Evolutionary conservation across 2,797 vertebrate species (phyloP), one percentile per base, ranked within the genome.

Genomic region (Decapterus maruadsi): DNA sequence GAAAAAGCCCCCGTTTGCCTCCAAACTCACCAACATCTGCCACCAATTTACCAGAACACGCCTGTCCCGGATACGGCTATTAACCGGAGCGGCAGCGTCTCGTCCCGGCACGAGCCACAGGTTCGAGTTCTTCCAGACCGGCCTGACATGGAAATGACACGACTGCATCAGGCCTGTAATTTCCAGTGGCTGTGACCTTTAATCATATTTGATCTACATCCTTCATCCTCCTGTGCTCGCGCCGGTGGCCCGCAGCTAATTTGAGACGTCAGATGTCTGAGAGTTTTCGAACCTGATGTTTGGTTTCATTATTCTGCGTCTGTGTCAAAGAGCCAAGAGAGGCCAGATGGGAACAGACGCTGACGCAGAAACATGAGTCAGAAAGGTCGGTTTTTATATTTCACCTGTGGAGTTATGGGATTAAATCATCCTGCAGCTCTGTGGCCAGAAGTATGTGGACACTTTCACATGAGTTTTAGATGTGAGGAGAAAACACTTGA

Each of bases 191-290:
- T 73, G 61, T n/a, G 72, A 84, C 85, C 85, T 87, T 80, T 89
- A 87, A 91, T 90, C 87, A 88, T 14, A 75, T 84, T 65, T 63
- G 67, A 90, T 89, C 85, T 86, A 79, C 79, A 54, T 80, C 77
- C 81, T 78, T 77, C 29, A 38, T 48, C 40, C 73, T 46, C 8
- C 26, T 26, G 1, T 26, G 59, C 53, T 74, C 70, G 78, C 70
- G 78, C 61, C 76, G 13, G 71, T 78, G 60, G 54, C 68, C 29
- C 4, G 22, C 10, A 38, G 73, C 65, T 88, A 87, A 90, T 92
- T 90, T 84, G 75, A 89, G 83, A 80, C 53, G 50, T 71, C 7
- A 14, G 34, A 26, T 66, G 73, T 82, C 71, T 77, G 70, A 80
- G 54, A 11, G 10, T 50, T 22, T 74, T 79, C 10, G 20, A 78